Percentiles rank a stretch among this genome's conserved stretches.
Evolutionary conservation across 1,140 invertebrate species (phyloP).

Genomic region (Drosophila orena): DNA sequence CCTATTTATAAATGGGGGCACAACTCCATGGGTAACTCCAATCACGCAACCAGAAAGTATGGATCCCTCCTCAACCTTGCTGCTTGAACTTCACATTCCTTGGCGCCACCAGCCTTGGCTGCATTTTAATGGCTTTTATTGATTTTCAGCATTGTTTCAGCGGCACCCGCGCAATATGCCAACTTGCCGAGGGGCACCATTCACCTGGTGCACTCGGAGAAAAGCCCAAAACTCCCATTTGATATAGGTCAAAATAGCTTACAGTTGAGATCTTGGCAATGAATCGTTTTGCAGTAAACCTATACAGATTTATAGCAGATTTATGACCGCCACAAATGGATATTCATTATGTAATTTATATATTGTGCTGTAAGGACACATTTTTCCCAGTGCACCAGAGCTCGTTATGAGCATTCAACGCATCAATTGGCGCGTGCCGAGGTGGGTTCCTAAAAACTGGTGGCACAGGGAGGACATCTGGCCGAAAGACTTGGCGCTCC

Average conservation of each 20-base stretch:
- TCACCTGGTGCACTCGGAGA: slow-evolving; percentile 20
- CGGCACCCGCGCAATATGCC: slow-evolving; percentile 27
- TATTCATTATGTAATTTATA: too few species aligned
- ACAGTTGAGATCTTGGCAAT: not conserved
- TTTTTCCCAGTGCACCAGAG: slow-evolving; percentile 4
- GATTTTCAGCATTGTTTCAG: slow-evolving; percentile 67
- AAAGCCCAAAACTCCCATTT: not conserved
- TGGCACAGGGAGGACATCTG: slow-evolving; percentile 17
- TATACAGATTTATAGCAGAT: not conserved
- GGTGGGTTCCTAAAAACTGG: slow-evolving; percentile 19
- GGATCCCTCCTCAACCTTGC: slow-evolving; percentile 49
- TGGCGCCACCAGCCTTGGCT: slow-evolving; percentile 49
- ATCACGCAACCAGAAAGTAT: slow-evolving; percentile 58
- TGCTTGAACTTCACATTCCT: slow-evolving; percentile 79
- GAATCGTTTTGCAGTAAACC: not conserved
- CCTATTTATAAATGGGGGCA: slow-evolving; percentile 60
- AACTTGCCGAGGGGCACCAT: slow-evolving; percentile 3
- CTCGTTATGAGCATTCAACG: slow-evolving; percentile 72
- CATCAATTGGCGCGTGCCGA: slow-evolving; percentile 69
- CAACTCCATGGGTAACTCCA: slow-evolving; percentile 45
- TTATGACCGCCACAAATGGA: too few species aligned
- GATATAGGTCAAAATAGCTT: too few species aligned
- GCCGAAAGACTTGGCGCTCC: slow-evolving; percentile 13
- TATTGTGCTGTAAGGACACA: not conserved
- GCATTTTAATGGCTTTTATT: slow-evolving; percentile 81